Base-by-base conservation (phyloP, 2,888 invertebrate species). In the Bedellia somnulentella region DNA sequence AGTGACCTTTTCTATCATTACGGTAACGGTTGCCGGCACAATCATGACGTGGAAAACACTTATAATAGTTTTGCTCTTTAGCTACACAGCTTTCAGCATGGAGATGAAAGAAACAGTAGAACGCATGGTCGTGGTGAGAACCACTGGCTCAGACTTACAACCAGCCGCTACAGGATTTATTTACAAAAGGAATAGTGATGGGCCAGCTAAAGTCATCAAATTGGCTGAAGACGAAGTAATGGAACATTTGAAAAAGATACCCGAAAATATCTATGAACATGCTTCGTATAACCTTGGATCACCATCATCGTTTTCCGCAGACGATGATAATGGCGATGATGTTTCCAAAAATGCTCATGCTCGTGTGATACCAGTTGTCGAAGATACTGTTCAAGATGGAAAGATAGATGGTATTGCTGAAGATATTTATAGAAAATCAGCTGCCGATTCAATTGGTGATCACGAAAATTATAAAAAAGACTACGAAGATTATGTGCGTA, bases 141-240 rank as follows among this genome's bases (percentile, higher is more conserved):
- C 75, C 33, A 67, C 76, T 1, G 75, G 78, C 24, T 76, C 79
- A 4, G 83, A 83, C 48, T 73, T 81, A 18, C 80, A 79, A 36
- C 77, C 79, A 1, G 80, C 80, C 0, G 81, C 80, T 1, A 77
- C 79, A 0, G 82, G 80, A 1, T 83, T 79, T 49, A 68, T 78
- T 21, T 78, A 78, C 48, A 71, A 71, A 38, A 76, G 77, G 44
- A 63, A 70, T 32, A 63, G 56, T 35, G 59, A 73, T 22, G 71
- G 76, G 0, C 68, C 73, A 1, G 68, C 60, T 3, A 71, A 68
- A 38, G 73, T 79, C 27, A 53, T 71, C 12, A 56, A 70, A 43
- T 61, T 78, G 58, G 68, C 62, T 15, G 70, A 67, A 32, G 60
- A 54, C 37, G 70, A 73, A 41, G 57, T 76, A 2, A 57, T 68